phyloP scores from a whole-genome alignment of 2,888 invertebrate species.

The Scrobipalpa costella region DNA sequence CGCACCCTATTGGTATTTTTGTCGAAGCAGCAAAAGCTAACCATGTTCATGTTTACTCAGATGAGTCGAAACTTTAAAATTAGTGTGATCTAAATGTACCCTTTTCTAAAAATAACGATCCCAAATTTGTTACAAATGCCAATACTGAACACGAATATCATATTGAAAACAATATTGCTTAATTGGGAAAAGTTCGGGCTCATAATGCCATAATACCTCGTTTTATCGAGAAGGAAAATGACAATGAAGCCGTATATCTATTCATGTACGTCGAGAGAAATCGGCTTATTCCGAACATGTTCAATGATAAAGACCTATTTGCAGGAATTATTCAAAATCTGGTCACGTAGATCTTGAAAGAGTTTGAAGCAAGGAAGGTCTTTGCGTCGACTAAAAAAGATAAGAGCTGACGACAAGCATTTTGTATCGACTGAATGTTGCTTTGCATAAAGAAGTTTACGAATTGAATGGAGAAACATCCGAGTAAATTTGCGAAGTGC shows the following conservation, averaged over 20 bases:
- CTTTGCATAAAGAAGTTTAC: conserved; percentile 19
- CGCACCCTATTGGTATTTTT: conserved; percentile 61
- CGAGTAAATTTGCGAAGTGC: neutral
- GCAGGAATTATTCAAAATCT: conserved; percentile 22
- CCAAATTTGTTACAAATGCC: conserved; percentile 12
- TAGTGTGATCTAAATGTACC: conserved; percentile 54
- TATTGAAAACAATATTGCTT: neutral
- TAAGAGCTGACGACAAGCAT: conserved; percentile 23
- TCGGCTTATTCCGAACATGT: conserved; percentile 22
- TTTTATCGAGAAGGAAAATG: conserved; percentile 2
- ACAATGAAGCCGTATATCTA: conserved; percentile 6
- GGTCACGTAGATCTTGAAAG: conserved; percentile 29
- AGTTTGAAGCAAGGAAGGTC: conserved; percentile 22
- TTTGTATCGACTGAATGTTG: conserved; percentile 20
- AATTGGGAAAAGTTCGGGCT: neutral
- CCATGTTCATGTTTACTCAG: conserved; percentile 69
- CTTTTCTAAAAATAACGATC: conserved; percentile 26
- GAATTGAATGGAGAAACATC: conserved; percentile 5
- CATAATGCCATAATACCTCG: conserved; percentile 4
- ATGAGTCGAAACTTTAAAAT: conserved; percentile 72
- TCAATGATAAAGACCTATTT: conserved; percentile 26
- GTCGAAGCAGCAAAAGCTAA: conserved; percentile 45
- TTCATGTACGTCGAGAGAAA: conserved; percentile 11
- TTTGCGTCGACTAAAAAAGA: conserved; percentile 22
- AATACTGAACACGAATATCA: neutral